Base-by-base conservation (phyloP, 2,888 invertebrate species). In the Cabera pusaria region DNA sequence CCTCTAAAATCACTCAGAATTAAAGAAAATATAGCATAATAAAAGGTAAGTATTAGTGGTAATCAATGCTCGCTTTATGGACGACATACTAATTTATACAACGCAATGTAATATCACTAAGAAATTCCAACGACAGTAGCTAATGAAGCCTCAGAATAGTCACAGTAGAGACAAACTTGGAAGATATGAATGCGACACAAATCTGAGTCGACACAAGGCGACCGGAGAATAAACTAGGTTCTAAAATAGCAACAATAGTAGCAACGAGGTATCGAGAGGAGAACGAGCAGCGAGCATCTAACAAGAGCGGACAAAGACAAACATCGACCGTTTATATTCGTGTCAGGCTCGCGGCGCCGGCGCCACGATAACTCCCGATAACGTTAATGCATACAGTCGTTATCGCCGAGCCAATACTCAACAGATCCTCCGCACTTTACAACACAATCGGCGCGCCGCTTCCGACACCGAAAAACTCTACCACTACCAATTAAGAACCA, bases 361-460 rank as follows among this genome's bases (percentile, higher is more conserved):
- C 85, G 84, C 82, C 70, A 56, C 74, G 83, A 83, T 82, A 81
- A 75, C 76, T 70, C 55, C 64, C 72, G 85, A 85, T 87, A 87
- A 80, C 77, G 68, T 72, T 87, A 87, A 87, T 87, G 86, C 86
- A 84, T 61, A 70, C 76, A 69, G 62, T 62, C 70, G 68, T 78
- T 84, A 84, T 84, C 84, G 70, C 64, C 46, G 54, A 64, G 53
- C 62, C 53, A 59, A 64, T 59, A 57, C 56, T 44, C 45, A 48
- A 56, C 58, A 44, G 62, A 67, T 49, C 58, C 67, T 61, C 65
- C 52, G 63, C 59, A 55, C 58, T 42, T 32, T 26, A 42, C 64
- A 65, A 65, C 66, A 62, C 65, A 57, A 58, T 54, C 60, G 61
- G 60, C 64, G 40, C 46, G 33, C 50, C 45, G 41, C 46, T 43